Conservation (phyloP, 2,797 vertebrate species). For the Bradypus variegatus region DNA sequence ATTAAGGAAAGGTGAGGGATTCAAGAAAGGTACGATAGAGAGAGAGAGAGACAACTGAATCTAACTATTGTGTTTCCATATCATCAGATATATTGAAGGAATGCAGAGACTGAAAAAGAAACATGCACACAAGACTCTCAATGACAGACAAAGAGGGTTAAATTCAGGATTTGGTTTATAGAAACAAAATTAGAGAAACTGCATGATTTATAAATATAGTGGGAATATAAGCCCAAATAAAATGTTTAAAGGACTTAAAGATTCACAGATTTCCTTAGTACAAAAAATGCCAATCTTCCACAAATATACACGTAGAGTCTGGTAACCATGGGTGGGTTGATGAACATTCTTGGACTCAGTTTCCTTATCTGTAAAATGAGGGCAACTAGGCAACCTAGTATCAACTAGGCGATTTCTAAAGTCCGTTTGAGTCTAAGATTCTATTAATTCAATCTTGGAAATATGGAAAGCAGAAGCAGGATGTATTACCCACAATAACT, state of each 20-base stretch:
- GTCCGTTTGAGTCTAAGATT: neutral
- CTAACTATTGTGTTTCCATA: neutral
- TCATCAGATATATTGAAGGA: neutral
- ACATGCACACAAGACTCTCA: neutral
- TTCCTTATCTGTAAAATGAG: neutral
- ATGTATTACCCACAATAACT: neutral
- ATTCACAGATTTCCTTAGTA: neutral
- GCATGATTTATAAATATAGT: neutral
- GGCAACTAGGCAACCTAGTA: too few species aligned
- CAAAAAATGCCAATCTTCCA: neutral
- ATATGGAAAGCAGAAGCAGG: neutral
- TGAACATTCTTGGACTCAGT: neutral
- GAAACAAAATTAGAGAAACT: constrained; percentile 17
- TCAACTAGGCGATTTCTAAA: neutral
- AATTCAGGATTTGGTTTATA: neutral
- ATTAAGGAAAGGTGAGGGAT: neutral
- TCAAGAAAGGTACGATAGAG: neutral
- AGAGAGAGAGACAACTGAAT: neutral
- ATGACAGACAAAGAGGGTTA: neutral
- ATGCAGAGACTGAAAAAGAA: neutral
- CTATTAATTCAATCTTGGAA: neutral
- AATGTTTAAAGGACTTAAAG: neutral
- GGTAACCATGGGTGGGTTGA: too few species aligned
- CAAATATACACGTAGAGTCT: neutral
- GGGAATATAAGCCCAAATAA: neutral